Percentiles rank a stretch among this genome's conserved stretches.
Conservation (phyloP, 2,888 invertebrate species). For the Noctua pronuba region DNA sequence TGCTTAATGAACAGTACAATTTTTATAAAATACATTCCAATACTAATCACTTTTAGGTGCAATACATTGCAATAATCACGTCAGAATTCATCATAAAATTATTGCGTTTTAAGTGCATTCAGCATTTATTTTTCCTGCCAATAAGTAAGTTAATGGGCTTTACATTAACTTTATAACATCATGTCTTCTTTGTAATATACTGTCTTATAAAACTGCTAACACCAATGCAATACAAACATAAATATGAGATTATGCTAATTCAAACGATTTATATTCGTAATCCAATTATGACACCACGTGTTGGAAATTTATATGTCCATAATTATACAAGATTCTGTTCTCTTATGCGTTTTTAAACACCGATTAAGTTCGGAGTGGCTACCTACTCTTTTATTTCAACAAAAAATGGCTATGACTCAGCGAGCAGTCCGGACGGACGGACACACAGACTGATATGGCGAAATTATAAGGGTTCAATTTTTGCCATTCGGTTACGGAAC, state of each 20-base stretch:
- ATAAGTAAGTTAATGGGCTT: constrained; percentile 8
- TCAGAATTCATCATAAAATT: not conserved
- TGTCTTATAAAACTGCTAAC: constrained; percentile 31
- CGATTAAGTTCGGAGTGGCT: not conserved
- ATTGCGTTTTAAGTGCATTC: not conserved
- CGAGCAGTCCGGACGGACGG: not conserved
- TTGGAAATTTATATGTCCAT: constrained; percentile 33
- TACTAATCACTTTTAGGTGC: not conserved
- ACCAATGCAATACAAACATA: constrained; percentile 31
- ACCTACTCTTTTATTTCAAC: not conserved
- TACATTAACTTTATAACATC: constrained; percentile 13
- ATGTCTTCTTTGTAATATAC: constrained; percentile 23
- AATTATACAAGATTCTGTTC: constrained; percentile 21
- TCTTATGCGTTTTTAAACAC: constrained; percentile 39
- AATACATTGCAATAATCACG: not conserved
- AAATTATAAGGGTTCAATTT: not conserved
- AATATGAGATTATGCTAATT: constrained; percentile 51
- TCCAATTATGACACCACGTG: constrained; percentile 54
- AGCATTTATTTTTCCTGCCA: not conserved
- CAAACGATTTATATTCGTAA: constrained; percentile 47
- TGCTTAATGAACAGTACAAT: not conserved
- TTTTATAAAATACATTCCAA: not conserved
- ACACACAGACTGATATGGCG: not conserved
- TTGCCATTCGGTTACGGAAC: not conserved
- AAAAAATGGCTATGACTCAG: not conserved